phyloP scores from a whole-genome alignment of 2,113 vertebrate genomes.

The Chascanopsetta lugubris region DNA sequence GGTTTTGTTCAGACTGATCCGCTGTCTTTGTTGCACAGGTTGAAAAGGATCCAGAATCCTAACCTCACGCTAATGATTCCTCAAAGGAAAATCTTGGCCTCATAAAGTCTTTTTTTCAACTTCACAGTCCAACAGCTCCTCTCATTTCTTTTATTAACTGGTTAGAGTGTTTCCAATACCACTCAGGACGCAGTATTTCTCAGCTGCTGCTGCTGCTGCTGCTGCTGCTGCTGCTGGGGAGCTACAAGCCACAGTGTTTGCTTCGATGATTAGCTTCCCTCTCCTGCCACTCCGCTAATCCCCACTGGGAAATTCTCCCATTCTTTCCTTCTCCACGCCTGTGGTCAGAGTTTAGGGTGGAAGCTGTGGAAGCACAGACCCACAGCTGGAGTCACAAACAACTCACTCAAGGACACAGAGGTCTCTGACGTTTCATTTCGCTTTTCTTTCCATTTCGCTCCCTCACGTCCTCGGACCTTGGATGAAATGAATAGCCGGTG shows the following conservation, averaged over 20 bases:
- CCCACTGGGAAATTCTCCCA: background rate
- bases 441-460: constrained; percentile 24
- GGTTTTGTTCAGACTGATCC: constrained; percentile 31
- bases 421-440: background rate
- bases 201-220: too few relatives aligned
- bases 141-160: background rate
- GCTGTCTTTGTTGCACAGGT: constrained; percentile 28
- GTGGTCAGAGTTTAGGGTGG: constrained; percentile 10
- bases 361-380: background rate
- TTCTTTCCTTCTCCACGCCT: background rate
- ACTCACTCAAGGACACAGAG: constrained; percentile 13
- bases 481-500: constrained; percentile 13
- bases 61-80: constrained; percentile 1
- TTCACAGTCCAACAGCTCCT: background rate
- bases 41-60: constrained; percentile 12
- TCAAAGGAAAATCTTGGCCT: background rate
- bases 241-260: background rate
- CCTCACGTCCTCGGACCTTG: background rate
- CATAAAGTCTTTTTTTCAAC: background rate
- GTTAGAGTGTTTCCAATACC: background rate
- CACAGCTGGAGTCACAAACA: background rate
- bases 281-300: background rate
- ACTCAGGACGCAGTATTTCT: background rate
- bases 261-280: background rate
- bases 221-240: background rate